Evolutionary conservation across 1,140 invertebrate species (phyloP), one percentile per base, ranked within the genome.

Genomic region (Drosophila mauritiana): DNA sequence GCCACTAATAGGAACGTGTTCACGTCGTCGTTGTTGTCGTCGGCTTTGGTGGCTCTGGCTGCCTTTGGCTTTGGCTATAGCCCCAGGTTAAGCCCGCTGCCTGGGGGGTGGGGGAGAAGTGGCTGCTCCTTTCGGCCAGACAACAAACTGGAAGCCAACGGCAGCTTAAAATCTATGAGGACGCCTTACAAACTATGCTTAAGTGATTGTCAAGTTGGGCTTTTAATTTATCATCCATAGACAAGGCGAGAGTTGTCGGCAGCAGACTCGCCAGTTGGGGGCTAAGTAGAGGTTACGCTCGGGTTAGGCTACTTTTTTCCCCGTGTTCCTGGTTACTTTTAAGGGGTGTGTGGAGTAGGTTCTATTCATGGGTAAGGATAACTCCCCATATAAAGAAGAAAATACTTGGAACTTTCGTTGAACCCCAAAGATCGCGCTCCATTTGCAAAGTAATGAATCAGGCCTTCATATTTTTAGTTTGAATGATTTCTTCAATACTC

Each of bases 211-310:
- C 90, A 91, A 91, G 90, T 91, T 91, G 90, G 90, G 90, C 90
- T 91, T 91, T 91, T 91, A 91, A 91, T 91, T 91, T 91, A 91
- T 91, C 90, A 91, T 91, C 86, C 86, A 91, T 91, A 91, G 90
- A 91, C 90, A 91, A 91, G 78, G 80, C 80, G 73, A 62, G 79
- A 81, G 70, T 55, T 65, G 67, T 76, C 78, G 53, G 51, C 61
- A 74, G 37, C 49, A 39, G 69, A 67, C 62, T 59, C 43, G 73
- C 67, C 68, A 72, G 58, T 75, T 72, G 74, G 63, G 53, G 84
- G 77, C 84, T 88, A 89, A 88, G 84, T 89, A 89, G 84, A 88
- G 84, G 84, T 89, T 89, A 89, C 73, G 73, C 73, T 78, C 76
- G 80, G 84, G 84, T 89, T 89, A 89, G 72, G 84, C 80, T 80